Percentiles rank a stretch among this genome's conserved stretches.
Conservation (phyloP, 2,888 invertebrate genomes). For the Cryptosula pallasiana region DNA sequence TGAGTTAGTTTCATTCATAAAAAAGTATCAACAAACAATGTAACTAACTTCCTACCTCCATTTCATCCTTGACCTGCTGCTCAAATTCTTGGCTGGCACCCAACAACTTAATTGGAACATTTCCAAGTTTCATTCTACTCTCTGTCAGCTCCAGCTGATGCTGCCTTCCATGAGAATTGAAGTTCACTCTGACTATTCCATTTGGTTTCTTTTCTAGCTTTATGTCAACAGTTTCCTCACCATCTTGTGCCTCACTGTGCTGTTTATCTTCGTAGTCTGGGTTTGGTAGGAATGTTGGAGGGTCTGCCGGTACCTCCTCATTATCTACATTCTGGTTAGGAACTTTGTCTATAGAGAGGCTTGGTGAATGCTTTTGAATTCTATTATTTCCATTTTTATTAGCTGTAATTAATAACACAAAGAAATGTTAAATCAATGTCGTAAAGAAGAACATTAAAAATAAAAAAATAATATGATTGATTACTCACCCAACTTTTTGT, state of each 20-base stretch:
- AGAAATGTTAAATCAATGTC: too few species aligned
- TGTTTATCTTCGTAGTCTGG: background rate
- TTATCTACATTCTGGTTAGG: background rate
- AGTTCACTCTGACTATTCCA: background rate
- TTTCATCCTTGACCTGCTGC: background rate
- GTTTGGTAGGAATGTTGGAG: background rate
- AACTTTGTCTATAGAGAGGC: background rate
- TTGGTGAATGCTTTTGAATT: too few species aligned
- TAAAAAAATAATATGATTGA: too few species aligned
- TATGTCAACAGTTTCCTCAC: background rate
- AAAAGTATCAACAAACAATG: too few species aligned
- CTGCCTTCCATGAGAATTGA: background rate
- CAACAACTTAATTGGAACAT: background rate
- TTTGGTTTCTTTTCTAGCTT: background rate
- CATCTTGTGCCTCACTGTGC: background rate
- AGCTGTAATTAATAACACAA: too few species aligned
- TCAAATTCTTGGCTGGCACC: background rate
- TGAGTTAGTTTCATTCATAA: too few species aligned
- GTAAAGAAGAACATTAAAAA: too few species aligned
- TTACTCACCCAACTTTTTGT: too few species aligned
- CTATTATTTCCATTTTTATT: too few species aligned
- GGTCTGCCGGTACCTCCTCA: background rate
- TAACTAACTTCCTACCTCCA: too few species aligned
- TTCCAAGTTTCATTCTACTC: background rate
- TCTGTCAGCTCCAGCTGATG: background rate